These are phyloP conservation scores for Danionella dracula DNA, from an alignment of 2,797 vertebrate species.

Conservation along the genomic window DNA sequence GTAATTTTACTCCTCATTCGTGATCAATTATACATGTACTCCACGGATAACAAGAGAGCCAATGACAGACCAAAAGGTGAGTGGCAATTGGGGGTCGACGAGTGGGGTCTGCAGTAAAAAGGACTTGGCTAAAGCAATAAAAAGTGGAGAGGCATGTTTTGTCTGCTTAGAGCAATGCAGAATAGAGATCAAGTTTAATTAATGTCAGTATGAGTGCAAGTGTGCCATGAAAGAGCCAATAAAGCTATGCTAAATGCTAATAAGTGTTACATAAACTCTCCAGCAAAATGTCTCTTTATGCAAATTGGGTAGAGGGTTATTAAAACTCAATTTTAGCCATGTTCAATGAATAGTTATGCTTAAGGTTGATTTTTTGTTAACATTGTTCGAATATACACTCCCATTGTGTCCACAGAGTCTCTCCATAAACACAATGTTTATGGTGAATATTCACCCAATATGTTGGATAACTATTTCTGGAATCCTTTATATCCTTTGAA, in stretches of 20 bases:
- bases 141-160: slow-evolving; percentile 28
- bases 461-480: no score
- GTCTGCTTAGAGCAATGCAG: slow-evolving; percentile 30
- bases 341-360: no score
- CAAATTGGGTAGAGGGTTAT: not conserved
- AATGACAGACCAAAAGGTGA: slow-evolving; percentile 52
- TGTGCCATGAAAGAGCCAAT: slow-evolving; percentile 27
- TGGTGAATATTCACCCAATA: no score
- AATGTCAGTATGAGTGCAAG: slow-evolving; percentile 31
- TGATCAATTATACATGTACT: slow-evolving; percentile 73
- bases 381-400: no score
- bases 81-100: slow-evolving; percentile 36
- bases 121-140: slow-evolving; percentile 42
- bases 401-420: no score
- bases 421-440: no score
- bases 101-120: slow-evolving; percentile 42
- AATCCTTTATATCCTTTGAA: no score
- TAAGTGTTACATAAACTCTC: slow-evolving; percentile 38
- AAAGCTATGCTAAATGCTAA: slow-evolving; percentile 19
- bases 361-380: no score
- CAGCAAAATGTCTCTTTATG: slow-evolving; percentile 36
- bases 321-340: not conserved
- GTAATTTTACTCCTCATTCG: slow-evolving; percentile 65
- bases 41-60: slow-evolving; percentile 65
- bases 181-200: slow-evolving; percentile 45